phyloP scores from a whole-genome alignment of 2,113 vertebrate genomes.

The Sinocyclocheilus anophthalmus region DNA sequence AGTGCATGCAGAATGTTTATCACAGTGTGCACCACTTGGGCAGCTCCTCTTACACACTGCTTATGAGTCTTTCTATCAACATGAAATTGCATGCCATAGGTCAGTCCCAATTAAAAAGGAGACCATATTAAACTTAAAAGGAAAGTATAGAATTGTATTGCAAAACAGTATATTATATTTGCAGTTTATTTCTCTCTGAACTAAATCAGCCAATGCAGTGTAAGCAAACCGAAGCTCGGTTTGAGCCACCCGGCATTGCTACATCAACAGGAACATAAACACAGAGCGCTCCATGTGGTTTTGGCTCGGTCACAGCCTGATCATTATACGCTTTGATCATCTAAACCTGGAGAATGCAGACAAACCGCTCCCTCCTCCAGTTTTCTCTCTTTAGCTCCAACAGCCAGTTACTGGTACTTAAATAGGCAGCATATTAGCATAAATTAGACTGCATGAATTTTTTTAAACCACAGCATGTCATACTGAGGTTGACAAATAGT shows the following conservation, averaged over 20 bases:
- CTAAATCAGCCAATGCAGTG: not conserved
- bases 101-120: not conserved
- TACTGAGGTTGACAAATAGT: constrained; percentile 37
- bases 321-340: constrained; percentile 51
- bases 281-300: constrained; percentile 46
- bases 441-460: constrained; percentile 53
- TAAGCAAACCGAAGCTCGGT: constrained; percentile 7
- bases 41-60: not conserved
- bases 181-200: constrained; percentile 9
- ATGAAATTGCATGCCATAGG: not conserved
- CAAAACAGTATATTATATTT: not conserved
- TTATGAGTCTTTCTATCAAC: not conserved
- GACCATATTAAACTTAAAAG: not conserved
- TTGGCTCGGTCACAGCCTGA: constrained; percentile 24
- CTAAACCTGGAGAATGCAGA: constrained; percentile 44
- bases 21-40: not conserved
- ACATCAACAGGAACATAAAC: constrained; percentile 41
- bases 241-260: constrained; percentile 41
- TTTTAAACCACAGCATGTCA: constrained; percentile 46
- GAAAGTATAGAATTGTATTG: constrained; percentile 1
- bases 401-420: constrained; percentile 42
- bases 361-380: constrained; percentile 42
- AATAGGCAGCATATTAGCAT: constrained; percentile 50
- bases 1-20: no score
- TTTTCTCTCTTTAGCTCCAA: constrained; percentile 40